These are phyloP conservation scores for Drosophila kurseongensis DNA, from an alignment of 1,140 invertebrate genomes.

Conservation along the genomic window DNA sequence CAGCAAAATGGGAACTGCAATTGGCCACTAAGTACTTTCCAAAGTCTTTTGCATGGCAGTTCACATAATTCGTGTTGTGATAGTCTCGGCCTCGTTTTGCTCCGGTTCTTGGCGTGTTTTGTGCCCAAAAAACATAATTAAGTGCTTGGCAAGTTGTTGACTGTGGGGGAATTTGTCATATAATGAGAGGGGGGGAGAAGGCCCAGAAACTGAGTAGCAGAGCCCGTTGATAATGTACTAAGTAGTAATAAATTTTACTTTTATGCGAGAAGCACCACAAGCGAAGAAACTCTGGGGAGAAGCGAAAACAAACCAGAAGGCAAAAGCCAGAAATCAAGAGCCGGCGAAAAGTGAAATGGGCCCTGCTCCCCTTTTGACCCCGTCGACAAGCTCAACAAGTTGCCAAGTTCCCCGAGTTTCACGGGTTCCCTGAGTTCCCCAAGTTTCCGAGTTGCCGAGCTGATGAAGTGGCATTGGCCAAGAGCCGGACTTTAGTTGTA, in stretches of 20 bases:
- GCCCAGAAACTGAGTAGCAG: constrained; percentile 8
- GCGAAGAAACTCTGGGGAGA: constrained; percentile 51
- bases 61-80: constrained; percentile 77
- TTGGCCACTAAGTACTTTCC: constrained; percentile 77
- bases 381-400: constrained; percentile 66
- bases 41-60: constrained; percentile 75
- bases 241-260: constrained; percentile 81
- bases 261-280: constrained; percentile 60
- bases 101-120: constrained; percentile 32
- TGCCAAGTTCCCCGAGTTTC: constrained; percentile 34
- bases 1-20: constrained; percentile 62
- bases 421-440: constrained; percentile 7
- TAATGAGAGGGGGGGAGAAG: constrained; percentile 7
- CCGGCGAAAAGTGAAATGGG: constrained; percentile 62
- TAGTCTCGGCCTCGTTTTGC: constrained; percentile 67
- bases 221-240: constrained; percentile 72
- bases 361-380: constrained; percentile 22
- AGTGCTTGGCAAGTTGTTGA: constrained; percentile 76
- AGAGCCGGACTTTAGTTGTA: constrained; percentile 68
- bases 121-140: constrained; percentile 77
- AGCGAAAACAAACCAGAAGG: constrained; percentile 50
- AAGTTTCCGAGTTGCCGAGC: constrained; percentile 42
- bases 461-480: constrained; percentile 75
- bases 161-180: constrained; percentile 71
- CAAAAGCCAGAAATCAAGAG: constrained; percentile 62